Base-by-base conservation (phyloP, 2,888 invertebrate species). In the Macaria notata region DNA sequence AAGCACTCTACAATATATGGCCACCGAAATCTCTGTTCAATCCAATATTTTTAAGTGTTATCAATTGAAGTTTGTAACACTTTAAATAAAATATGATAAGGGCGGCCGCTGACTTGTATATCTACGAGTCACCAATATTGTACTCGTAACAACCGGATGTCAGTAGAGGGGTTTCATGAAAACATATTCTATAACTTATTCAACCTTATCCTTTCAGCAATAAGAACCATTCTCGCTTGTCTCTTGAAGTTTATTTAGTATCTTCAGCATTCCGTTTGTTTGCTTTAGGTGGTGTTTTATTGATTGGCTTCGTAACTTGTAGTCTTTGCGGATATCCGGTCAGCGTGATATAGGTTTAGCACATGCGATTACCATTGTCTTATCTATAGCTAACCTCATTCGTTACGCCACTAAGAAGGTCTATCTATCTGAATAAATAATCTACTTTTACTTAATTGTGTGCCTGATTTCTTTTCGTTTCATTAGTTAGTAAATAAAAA, bases 71-170 rank as follows among this genome's bases (percentile, higher is more conserved):
- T 76, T 19, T 75, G 72, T 76, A 73, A 73, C 73, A 76, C 70
- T 76, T 75, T 75, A 73, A 76, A 78, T 72, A 79, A 71, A 71
- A 74, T 73, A 71, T 70, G 80, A 80, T 80, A 81, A 80, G 72
- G 77, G 71, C 71, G 69, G 69, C 68, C 75, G 73, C 73, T 75
- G 74, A 79, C 78, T 41, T 73, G 65, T 71, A 69, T 69, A 68
- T 62, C 61, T 63, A 61, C 62, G 56, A 63, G 64, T 71, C 62
- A 75, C 66, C 64, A 69, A 78, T 72, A 72, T 65, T 67, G 68
- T n/a, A n/a, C n/a, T n/a, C n/a, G n/a, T 72, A 69, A 61, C 67
- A 75, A 78, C 78, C 78, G 80, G 80, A 80, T 79, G 73, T 73
- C 60, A 65, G 68, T 63, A 66, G 61, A 68, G 67, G 63, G 63